Evolutionary conservation across 2,797 vertebrate species (phyloP), one percentile per base, ranked within the genome.

Genomic region (Rhyacichthys aspro): DNA sequence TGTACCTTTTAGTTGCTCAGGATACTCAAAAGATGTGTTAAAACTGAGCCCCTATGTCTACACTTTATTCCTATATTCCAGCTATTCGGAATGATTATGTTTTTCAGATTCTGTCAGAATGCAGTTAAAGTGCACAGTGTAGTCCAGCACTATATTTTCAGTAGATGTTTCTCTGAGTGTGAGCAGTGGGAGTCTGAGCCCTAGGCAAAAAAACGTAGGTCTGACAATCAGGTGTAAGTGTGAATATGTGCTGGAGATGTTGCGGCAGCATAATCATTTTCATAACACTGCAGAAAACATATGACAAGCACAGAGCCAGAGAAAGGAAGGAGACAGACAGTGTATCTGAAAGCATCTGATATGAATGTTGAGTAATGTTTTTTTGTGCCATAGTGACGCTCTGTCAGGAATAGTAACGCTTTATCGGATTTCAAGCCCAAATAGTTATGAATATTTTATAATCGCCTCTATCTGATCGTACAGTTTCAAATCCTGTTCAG

Each of bases 111-210:
- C 16, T 14, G 23, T 28, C 23, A 28, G 23, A 28, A 2, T 28
- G 33, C 48, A 37, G 48, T 17, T 11, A 33, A 37, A 37, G 33
- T n/a, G n/a, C n/a, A n/a, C n/a, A 49, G 32, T 32, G 11, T 10
- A 46, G 5, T 6, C 38, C 16, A 43, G 5, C 39, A 36, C 8
- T 46, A 18, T 36, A 38, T 61, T 58, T 55, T 17, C 8, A 42
- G 14, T 45, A 49, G n/a, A 32, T 52, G 18, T 61, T 32, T 7
- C 11, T 60, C 50, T 19, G 28, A 38, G 16, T 34, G 47, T 59
- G 37, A 58, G 45, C 14, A 28, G 39, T 55, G 41, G 32, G 17
- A 76, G 67, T 66, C 41, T 45, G 43, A 55, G 60, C 66, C 53
- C 59, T 8, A 52, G 63, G 59, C 62, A 58, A 70, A 55, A 63